Evolutionary conservation across 2,888 invertebrate genomes (phyloP).

Genomic region (Mythimna lalbum): DNA sequence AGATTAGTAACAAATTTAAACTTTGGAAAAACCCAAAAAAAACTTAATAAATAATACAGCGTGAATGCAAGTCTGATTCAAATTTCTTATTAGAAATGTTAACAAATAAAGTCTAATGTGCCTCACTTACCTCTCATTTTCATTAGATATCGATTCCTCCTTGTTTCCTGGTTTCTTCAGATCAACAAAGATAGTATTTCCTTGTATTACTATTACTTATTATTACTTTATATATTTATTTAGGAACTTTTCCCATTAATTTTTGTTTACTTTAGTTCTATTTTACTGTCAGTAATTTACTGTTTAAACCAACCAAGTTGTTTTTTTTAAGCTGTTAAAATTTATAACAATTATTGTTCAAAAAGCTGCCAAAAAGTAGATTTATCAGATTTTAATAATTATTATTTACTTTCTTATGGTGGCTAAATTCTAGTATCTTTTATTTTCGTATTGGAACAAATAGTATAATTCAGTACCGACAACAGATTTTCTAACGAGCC

Average conservation of each 20-base stretch:
- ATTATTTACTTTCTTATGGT: background rate
- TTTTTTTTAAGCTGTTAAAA: background rate
- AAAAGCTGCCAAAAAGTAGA: background rate
- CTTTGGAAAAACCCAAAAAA: background rate
- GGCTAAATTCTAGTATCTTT: background rate
- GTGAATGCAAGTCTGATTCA: background rate
- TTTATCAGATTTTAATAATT: background rate
- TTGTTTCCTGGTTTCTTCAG: background rate
- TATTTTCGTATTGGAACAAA: background rate
- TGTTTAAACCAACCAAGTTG: background rate
- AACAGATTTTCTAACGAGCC: slow-evolving; percentile 5
- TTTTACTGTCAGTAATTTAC: background rate
- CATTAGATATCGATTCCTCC: slow-evolving; percentile 9
- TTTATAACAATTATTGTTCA: background rate
- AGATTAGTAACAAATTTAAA: too few relatives aligned
- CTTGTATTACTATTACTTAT: background rate
- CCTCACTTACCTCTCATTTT: slow-evolving; percentile 55
- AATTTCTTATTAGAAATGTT: background rate
- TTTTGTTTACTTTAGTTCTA: background rate
- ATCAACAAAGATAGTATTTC: background rate
- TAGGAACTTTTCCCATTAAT: background rate
- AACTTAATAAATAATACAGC: background rate
- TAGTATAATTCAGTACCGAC: background rate
- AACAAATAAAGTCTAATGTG: background rate
- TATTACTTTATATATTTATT: background rate